These are phyloP conservation scores for Tinamus major DNA, from an alignment of 2,797 vertebrate genomes.

Conservation along the genomic window DNA sequence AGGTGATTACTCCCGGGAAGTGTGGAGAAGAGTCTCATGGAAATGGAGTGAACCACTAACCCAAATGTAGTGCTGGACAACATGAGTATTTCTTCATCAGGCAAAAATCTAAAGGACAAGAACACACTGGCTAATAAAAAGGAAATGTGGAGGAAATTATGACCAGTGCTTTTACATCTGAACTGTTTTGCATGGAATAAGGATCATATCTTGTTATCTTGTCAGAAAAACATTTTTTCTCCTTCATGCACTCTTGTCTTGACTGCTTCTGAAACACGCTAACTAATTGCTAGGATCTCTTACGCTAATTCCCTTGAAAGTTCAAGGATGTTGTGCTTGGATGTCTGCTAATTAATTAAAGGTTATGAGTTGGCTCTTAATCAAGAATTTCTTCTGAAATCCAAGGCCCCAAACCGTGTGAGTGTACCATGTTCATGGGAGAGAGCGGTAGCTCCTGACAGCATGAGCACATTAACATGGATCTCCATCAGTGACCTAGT, in stretches of 20 bases:
- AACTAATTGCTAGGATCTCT: slow-evolving; percentile 77
- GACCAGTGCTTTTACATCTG: not conserved
- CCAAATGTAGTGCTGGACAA: not conserved
- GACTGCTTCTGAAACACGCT: slow-evolving; percentile 69
- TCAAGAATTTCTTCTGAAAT: slow-evolving; percentile 71
- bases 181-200: not conserved
- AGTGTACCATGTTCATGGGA: not conserved
- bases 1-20: not conserved
- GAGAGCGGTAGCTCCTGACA: slow-evolving; percentile 1
- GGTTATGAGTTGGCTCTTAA: slow-evolving; percentile 75
- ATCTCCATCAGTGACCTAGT: not conserved
- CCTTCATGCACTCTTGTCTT: slow-evolving; percentile 31
- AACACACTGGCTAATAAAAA: not conserved
- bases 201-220: slow-evolving; percentile 28
- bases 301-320: slow-evolving; percentile 77
- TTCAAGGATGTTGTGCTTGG: slow-evolving; percentile 78
- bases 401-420: not conserved
- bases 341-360: slow-evolving; percentile 80
- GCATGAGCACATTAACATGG: not conserved
- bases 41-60: not conserved
- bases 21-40: not conserved
- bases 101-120: not conserved
- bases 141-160: not conserved
- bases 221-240: slow-evolving; percentile 18
- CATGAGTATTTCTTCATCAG: not conserved